A percentile compares a stretch with the other conserved stretches of the same genome.
Conservation (phyloP, 2,113 vertebrate genomes). For the Phalacrocorax pelagicus region DNA sequence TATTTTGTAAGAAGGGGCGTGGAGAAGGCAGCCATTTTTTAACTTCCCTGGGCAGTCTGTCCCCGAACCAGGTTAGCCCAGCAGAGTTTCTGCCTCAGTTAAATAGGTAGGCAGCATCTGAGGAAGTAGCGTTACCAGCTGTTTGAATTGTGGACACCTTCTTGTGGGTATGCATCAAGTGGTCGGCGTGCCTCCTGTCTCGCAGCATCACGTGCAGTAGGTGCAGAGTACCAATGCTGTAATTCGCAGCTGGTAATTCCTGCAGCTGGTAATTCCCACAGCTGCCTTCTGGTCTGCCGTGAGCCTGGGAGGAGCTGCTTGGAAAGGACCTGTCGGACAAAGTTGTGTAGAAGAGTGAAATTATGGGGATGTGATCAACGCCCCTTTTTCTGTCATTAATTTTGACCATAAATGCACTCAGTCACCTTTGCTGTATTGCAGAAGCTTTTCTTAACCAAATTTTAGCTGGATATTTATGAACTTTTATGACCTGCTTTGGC, state of each 20-base stretch:
- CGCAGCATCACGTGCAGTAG: neutral
- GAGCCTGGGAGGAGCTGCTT: neutral
- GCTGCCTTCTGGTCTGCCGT: accelerated
- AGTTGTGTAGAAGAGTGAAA: neutral
- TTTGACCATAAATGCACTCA: neutral
- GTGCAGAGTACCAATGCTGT: neutral
- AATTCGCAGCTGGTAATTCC: neutral
- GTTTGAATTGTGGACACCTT: neutral
- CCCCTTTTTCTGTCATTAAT: neutral
- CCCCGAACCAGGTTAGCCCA: neutral
- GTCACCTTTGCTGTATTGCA: neutral
- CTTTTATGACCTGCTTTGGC: neutral
- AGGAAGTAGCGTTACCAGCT: neutral
- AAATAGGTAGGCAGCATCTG: neutral
- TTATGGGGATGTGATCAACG: accelerated
- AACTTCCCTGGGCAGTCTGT: neutral
- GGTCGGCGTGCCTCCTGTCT: accelerated
- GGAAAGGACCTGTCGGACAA: neutral
- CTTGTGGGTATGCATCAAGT: neutral
- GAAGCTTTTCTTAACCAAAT: neutral
- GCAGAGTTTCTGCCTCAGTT: neutral
- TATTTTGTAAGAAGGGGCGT: accelerated
- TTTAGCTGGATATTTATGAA: neutral
- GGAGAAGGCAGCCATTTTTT: neutral
- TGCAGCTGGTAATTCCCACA: neutral